These are phyloP conservation scores for Eilema griseolum DNA, from an alignment of 2,888 invertebrate genomes.

Conservation along the genomic window DNA sequence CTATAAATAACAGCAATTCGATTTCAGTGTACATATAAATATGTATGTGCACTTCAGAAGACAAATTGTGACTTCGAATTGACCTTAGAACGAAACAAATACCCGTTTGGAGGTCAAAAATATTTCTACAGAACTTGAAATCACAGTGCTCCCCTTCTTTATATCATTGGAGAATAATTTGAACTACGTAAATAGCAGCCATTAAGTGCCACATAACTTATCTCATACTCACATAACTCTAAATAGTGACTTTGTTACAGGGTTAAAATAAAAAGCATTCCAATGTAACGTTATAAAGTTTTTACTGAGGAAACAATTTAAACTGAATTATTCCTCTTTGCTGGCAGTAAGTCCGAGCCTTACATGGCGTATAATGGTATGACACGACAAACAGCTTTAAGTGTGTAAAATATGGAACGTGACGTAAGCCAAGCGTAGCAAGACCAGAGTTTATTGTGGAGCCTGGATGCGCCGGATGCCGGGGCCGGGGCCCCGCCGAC, in stretches of 20 bases:
- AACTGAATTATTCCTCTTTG: conserved; percentile 79
- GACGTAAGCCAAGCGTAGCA: conserved; percentile 80
- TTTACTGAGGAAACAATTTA: conserved; percentile 81
- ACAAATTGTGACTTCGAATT: conserved; percentile 25
- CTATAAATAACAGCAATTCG: neutral
- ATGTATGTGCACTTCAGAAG: neutral
- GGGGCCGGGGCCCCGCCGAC: conserved; percentile 56
- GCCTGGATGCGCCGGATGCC: conserved; percentile 73
- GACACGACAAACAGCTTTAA: conserved; percentile 87
- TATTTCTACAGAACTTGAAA: conserved; percentile 37
- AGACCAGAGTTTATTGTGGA: conserved; percentile 75
- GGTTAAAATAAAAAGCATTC: conserved; percentile 73
- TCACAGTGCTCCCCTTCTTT: conserved; percentile 40
- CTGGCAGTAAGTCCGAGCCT: conserved; percentile 82
- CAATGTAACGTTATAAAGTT: conserved; percentile 77
- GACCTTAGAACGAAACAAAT: conserved; percentile 28
- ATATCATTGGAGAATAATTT: conserved; percentile 63
- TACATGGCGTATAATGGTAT: conserved; percentile 86
- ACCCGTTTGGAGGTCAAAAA: conserved; percentile 39
- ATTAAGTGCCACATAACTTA: conserved; percentile 57
- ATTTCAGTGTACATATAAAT: neutral
- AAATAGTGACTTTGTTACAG: conserved; percentile 68
- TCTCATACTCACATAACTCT: conserved; percentile 66
- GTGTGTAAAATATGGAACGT: conserved; percentile 84
- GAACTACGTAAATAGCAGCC: conserved; percentile 60